These are phyloP conservation scores for Strix aluco DNA, from an alignment of 2,113 vertebrate genomes.

Conservation along the genomic window DNA sequence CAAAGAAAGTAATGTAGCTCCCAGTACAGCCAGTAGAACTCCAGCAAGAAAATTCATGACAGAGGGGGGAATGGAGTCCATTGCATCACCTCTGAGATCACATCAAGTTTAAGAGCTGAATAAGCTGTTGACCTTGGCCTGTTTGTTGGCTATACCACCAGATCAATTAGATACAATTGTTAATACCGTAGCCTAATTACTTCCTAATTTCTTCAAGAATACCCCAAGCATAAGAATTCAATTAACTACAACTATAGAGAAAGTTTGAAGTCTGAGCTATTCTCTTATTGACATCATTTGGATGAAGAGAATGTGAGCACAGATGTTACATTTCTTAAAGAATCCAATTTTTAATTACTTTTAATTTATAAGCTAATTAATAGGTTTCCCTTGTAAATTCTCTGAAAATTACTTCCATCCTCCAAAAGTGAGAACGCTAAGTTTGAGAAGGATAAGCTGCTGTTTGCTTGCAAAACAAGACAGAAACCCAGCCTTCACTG, in stretches of 20 bases:
- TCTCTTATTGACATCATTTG: constrained; percentile 15
- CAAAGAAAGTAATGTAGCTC: accelerated
- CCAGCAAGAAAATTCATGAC: neutral
- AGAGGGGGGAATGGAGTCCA: neutral
- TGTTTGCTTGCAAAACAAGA: neutral
- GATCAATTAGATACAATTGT: constrained; percentile 47
- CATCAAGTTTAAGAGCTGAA: neutral
- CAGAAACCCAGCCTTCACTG: neutral
- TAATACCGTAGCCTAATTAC: constrained; percentile 44
- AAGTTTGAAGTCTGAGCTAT: constrained; percentile 32
- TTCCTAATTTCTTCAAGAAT: constrained; percentile 55
- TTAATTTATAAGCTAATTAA: constrained; percentile 16
- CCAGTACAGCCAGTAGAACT: neutral
- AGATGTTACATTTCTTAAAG: constrained; percentile 27
- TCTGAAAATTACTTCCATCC: neutral
- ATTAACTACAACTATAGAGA: constrained; percentile 31
- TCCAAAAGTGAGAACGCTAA: neutral
- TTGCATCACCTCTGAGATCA: neutral
- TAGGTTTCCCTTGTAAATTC: neutral
- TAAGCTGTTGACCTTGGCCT: constrained; percentile 36
- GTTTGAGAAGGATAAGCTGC: neutral
- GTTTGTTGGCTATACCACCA: constrained; percentile 9
- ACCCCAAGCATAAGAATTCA: constrained; percentile 50
- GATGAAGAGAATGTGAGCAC: neutral
- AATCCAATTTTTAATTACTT: constrained; percentile 49